Evolutionary conservation across 2,888 invertebrate species (phyloP).

Genomic region (Prostheceraeus crozeri): DNA sequence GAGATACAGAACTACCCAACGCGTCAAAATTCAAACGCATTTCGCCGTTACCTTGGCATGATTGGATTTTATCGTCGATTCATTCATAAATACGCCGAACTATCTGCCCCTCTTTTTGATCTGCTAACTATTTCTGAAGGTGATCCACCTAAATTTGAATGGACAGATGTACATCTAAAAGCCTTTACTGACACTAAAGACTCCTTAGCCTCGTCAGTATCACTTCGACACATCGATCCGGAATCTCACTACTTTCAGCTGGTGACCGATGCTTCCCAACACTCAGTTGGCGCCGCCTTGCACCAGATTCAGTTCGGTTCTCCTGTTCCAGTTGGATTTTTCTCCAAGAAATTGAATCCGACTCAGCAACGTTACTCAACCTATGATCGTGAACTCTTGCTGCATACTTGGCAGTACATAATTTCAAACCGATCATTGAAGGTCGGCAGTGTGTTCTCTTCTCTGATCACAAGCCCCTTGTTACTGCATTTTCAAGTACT

Average conservation of each 20-base stretch:
- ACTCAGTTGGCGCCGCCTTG: constrained; percentile 20
- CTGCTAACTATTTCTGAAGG: constrained; percentile 6
- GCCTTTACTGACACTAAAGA: constrained; percentile 26
- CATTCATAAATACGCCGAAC: constrained; percentile 33
- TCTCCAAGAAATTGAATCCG: constrained; percentile 21
- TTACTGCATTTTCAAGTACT: constrained; percentile 47
- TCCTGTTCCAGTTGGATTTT: constrained; percentile 40
- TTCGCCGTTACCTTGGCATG: constrained; percentile 33
- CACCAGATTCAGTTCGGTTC: constrained; percentile 1
- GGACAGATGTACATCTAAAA: constrained; percentile 6
- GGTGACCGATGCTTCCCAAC: constrained; percentile 20
- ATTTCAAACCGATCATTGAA: constrained; percentile 45
- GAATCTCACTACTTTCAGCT: background rate
- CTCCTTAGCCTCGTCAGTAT: background rate
- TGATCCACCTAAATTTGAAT: background rate
- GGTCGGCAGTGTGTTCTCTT: constrained; percentile 47
- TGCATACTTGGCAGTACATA: constrained; percentile 20
- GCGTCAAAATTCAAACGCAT: too few relatives aligned
- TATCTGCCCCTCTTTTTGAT: constrained; percentile 7
- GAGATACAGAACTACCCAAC: too few relatives aligned
- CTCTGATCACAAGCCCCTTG: constrained; percentile 44
- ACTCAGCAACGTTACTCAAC: constrained; percentile 4
- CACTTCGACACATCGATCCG: background rate
- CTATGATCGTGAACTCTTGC: constrained; percentile 28
- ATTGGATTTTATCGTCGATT: constrained; percentile 42